Evolutionary conservation across 2,888 invertebrate species (phyloP), one percentile per base, ranked within the genome.

Genomic region (Pterostichus madidus): DNA sequence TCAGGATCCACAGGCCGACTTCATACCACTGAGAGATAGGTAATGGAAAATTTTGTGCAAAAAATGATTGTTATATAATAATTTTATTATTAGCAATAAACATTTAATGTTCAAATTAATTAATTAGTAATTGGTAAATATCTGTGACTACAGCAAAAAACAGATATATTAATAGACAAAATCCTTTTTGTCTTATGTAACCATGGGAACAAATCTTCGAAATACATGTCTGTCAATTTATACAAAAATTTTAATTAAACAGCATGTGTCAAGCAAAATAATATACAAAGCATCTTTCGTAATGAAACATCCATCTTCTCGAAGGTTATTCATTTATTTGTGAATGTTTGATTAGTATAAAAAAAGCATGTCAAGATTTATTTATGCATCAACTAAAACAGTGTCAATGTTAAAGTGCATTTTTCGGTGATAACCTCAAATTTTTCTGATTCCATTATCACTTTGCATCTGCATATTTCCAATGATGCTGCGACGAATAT

Each of bases 351-450:
- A 32, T 39, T 13, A 68, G 5, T 15, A 46, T 46, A 73, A 46
- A 71, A 61, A 73, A 46, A 73, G 13, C 13, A 73, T 73, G 73
- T 73, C 73, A 73, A 73, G 73, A 15, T 64, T 46, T 73, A 15
- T 73, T 73, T 73, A 73, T 73, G 73, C 73, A 79, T 35, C 35
- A 6, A 64, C 5, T 11, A 53, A 76, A 81, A 81, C 15, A 73
- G 46, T 81, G 80, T 81, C 80, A 81, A 73, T 81, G 80, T 81
- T 81, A 73, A 81, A 81, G 80, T 81, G 80, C 80, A 81, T 56
- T 81, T 73, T 31, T 81, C 13, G 44, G 39, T 17, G 80, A 81
- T 81, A 81, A 81, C 80, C 80, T 68, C 5, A 3, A 7, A 17
- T 24, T 53, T 52, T 39, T 78, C 44, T 53, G n/a, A 35, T 15